Evolutionary conservation across 2,888 invertebrate species (phyloP), one percentile per base, ranked within the genome.

Genomic region (Gonocerus acuteangulatus): DNA sequence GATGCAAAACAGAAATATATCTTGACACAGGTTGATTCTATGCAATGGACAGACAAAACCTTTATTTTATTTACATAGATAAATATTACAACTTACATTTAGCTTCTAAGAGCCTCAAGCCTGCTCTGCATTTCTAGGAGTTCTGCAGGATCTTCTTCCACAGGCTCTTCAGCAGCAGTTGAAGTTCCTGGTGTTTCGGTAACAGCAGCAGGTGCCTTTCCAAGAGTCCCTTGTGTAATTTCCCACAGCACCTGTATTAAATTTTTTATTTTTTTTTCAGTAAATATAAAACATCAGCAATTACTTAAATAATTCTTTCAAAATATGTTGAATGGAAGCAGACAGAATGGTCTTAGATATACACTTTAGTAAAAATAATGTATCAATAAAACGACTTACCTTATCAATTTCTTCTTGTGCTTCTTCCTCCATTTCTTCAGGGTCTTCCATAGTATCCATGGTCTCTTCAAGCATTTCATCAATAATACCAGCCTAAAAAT

Each of bases 391-490:
- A n/a, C n/a, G n/a, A n/a, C n/a, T 63, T 71, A 91, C 89, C 79
- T 91, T 92, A 71, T 94, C 93, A 23, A 95, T 87, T 78, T 96
- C 95, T 66, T 83, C 84, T 74, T 95, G 92, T 3, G 94, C 96
- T 69, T 90, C 93, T 70, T 96, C 95, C 71, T 99, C 99, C 80
- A 96, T 82, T 72, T 95, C 95, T 70, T 95, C 95, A 4, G 89
- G 85, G 73, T 93, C 93, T 70, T 95, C 94, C 66, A 95, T 83
- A 2, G 83, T 80, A 65, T 95, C 94, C 85, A 99, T 87, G 27
- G 95, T 94, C 72, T 99, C 99, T 67, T 97, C 96, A 44, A 99
- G 78, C 96, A 99, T 95, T 77, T 99, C 99, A 74, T 99, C 97
- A 58, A 99, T 93, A 63, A 99, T 96, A 16, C 97, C 97, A 0